Evolutionary conservation across 2,113 vertebrate species (phyloP).

Genomic region (Erinaceus europaeus): DNA sequence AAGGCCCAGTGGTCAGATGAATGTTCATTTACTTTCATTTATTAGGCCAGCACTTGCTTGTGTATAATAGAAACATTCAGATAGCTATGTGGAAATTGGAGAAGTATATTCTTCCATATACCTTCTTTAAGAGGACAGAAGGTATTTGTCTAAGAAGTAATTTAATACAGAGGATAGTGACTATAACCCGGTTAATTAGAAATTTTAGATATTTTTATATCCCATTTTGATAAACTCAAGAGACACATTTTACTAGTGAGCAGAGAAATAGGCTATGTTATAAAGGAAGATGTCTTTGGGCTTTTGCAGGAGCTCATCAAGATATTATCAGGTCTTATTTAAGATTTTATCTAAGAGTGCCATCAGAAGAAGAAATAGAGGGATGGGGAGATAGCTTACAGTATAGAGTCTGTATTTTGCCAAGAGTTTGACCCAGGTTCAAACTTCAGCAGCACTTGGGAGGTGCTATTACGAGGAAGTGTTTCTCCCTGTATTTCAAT

Average conservation of each 20-base stretch:
- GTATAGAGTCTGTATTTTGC: too few species aligned
- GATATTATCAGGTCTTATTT: neutral
- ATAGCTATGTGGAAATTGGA: neutral
- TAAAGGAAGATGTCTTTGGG: neutral
- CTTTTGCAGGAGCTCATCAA: conserved; percentile 11
- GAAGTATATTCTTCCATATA: neutral
- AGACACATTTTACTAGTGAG: neutral
- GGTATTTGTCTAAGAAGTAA: neutral
- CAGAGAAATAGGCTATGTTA: neutral
- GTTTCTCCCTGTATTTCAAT: too few species aligned
- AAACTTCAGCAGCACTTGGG: too few species aligned
- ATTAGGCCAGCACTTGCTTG: neutral
- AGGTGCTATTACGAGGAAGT: too few species aligned
- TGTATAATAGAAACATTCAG: neutral
- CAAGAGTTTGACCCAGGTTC: too few species aligned
- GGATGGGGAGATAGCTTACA: too few species aligned
- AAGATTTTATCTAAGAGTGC: neutral
- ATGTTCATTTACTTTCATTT: neutral
- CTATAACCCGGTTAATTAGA: neutral
- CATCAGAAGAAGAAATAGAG: neutral
- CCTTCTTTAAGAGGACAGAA: neutral
- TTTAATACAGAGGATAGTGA: neutral
- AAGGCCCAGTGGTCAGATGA: neutral
- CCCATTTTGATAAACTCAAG: neutral
- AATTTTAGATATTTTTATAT: too few species aligned